A percentile compares a stretch with the other conserved stretches of the same genome.
phyloP scores from a whole-genome alignment of 2,113 vertebrate genomes.

The Ramphastos sulfuratus region DNA sequence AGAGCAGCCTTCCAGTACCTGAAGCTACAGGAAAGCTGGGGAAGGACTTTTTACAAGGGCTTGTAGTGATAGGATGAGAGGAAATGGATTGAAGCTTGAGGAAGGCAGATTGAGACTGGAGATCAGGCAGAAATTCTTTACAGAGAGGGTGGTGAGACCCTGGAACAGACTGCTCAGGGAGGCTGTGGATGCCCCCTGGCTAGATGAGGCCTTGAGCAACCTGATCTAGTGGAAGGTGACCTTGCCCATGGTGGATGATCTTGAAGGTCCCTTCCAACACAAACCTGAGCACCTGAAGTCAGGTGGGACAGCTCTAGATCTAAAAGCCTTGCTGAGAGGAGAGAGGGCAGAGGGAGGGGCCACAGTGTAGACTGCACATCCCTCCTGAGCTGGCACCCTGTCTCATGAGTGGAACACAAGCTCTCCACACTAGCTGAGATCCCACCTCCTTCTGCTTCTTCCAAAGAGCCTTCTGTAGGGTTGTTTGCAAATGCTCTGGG shows the following conservation, averaged over 20 bases:
- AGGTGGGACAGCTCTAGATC: not conserved
- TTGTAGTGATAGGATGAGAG: too few species aligned
- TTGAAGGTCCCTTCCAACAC: not conserved
- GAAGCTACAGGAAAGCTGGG: too few species aligned
- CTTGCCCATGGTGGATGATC: not conserved
- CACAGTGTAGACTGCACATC: not conserved
- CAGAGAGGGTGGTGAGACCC: too few species aligned
- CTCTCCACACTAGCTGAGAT: not conserved
- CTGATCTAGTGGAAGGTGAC: too few species aligned
- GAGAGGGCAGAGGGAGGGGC: not conserved
- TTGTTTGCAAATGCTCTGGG: constrained; percentile 58
- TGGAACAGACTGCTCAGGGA: too few species aligned
- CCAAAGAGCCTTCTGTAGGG: not conserved
- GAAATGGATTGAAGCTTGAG: too few species aligned
- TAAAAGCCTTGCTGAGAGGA: not conserved
- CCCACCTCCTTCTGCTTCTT: constrained; percentile 6
- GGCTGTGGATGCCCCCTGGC: too few species aligned
- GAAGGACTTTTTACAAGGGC: too few species aligned
- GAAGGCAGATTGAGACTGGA: too few species aligned
- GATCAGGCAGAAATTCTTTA: too few species aligned
- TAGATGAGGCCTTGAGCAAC: too few species aligned
- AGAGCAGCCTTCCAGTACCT: too few species aligned
- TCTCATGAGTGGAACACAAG: not conserved
- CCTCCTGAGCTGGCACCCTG: not conserved
- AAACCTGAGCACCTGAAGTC: not conserved